Evolutionary conservation across 1,140 invertebrate species (phyloP), one percentile per base, ranked within the genome.

Genomic region (Dendrolimus punctatus): DNA sequence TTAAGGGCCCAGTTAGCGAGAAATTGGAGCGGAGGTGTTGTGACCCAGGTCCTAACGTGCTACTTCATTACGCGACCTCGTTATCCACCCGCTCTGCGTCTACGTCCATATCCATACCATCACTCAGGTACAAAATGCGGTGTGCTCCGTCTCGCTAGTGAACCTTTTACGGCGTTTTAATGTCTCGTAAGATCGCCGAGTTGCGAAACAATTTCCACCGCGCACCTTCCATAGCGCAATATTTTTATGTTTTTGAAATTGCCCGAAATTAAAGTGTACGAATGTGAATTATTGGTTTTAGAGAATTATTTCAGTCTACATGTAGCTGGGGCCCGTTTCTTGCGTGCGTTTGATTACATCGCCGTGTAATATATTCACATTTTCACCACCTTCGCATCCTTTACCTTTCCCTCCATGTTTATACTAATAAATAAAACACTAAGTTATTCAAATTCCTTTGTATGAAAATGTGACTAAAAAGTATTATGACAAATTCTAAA

Each of bases 351-450:
- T 82, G 74, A 82, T 80, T 82, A 76, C 76, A 73, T 72, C 74
- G 67, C 74, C 64, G 67, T 71, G 68, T 81, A 85, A 85, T 85
- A 80, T 80, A 85, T 83, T 83, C 82, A 80, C 73, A 80, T 85
- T 82, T 82, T 81, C 77, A 82, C 73, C 79, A 82, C 76, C 76
- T 85, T 74, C 66, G 68, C 77, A 79, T 82, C 71, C 71, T 75
- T 78, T 82, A 66, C 64, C 66, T 78, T 83, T 80, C 68, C 69
- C 64, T 66, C 66, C 58, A 64, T 71, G 62, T 68, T 68, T 66
- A 38, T 39, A 9, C 43, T 6, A 9, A 23, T 23, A 23, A 23
- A 23, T 23, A 23, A 23, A 23, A 23, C 23, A 23, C 23, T 23
- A 23, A 23, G 23, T 23, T 23, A 23, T 23, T 23, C 23, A 23